Conservation (phyloP, 37 sponge, comb jelly and placozoan species). For the Lycopodina hypogea region DNA sequence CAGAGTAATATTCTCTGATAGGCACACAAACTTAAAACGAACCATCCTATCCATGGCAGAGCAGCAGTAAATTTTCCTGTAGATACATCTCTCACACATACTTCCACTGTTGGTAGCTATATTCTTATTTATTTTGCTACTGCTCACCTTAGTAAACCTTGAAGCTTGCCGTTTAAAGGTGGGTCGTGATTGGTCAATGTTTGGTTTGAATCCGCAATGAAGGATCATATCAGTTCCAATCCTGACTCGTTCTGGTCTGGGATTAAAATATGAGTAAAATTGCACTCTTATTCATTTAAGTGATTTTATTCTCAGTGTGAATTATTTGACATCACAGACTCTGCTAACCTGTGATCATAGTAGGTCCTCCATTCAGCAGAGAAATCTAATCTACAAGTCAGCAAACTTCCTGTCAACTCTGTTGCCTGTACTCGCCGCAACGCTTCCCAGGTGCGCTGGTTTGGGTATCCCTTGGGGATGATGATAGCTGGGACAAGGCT, state of each 20-base stretch:
- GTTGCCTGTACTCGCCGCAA: constrained; percentile 44
- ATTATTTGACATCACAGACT: not conserved
- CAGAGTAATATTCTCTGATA: too few species aligned
- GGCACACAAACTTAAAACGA: too few species aligned
- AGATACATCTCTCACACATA: too few species aligned
- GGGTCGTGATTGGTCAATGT: constrained; percentile 23
- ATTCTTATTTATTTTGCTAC: too few species aligned
- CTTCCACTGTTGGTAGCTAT: too few species aligned
- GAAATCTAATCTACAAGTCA: constrained; percentile 76
- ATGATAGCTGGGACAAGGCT: constrained; percentile 72
- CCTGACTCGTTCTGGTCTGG: constrained; percentile 69
- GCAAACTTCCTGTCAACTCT: constrained; percentile 75
- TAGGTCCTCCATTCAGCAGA: constrained; percentile 79
- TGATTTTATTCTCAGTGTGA: too few species aligned
- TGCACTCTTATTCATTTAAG: not conserved
- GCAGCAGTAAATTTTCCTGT: too few species aligned
- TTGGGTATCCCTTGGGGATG: constrained; percentile 60
- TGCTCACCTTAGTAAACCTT: constrained; percentile 51
- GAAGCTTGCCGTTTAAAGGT: constrained; percentile 52
- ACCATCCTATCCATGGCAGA: too few species aligned
- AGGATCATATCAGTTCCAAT: constrained; percentile 72
- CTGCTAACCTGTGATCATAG: constrained; percentile 67
- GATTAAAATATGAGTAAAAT: not conserved
- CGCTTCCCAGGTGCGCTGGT: constrained; percentile 71
- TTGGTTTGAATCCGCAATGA: constrained; percentile 47